Evolutionary conservation across 2,797 vertebrate genomes (phyloP).

Genomic region (Lophius americanus): DNA sequence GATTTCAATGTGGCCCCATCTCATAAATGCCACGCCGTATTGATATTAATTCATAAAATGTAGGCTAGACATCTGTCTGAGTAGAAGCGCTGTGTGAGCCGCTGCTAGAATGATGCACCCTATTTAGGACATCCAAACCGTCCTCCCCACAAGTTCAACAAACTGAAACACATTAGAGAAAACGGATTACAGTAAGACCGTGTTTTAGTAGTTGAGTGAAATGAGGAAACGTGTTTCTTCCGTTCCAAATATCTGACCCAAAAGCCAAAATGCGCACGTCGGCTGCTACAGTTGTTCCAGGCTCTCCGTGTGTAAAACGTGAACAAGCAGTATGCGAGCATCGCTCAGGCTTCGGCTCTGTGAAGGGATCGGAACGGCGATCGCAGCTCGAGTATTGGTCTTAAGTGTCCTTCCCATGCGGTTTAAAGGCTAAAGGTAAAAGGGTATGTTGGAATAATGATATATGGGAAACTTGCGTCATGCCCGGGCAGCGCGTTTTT

Average conservation of each 20-base stretch:
- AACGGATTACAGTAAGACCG: neutral
- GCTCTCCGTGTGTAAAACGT: constrained; percentile 61
- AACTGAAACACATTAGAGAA: constrained; percentile 22
- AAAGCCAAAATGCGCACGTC: constrained; percentile 76
- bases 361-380: constrained; percentile 51
- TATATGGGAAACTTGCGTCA: constrained; percentile 82
- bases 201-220: neutral
- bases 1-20: constrained; percentile 53
- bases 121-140: constrained; percentile 21
- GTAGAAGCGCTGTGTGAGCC: constrained; percentile 33
- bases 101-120: constrained; percentile 12
- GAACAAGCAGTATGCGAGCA: constrained; percentile 55
- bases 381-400: constrained; percentile 63
- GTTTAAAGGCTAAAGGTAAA: constrained; percentile 58
- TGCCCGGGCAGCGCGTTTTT: constrained; percentile 71
- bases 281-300: constrained; percentile 74
- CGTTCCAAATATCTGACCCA: constrained; percentile 73
- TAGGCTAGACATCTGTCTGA: constrained; percentile 68
- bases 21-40: constrained; percentile 60
- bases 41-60: constrained; percentile 68
- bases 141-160: constrained; percentile 45
- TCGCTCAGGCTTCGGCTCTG: constrained; percentile 44
- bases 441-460: constrained; percentile 73
- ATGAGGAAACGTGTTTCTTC: constrained; percentile 54
- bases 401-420: constrained; percentile 29